A percentile compares a stretch with the other conserved stretches of the same genome.
Evolutionary conservation across 1,140 invertebrate genomes (phyloP).

Genomic region (Caenorhabditis brenneri): DNA sequence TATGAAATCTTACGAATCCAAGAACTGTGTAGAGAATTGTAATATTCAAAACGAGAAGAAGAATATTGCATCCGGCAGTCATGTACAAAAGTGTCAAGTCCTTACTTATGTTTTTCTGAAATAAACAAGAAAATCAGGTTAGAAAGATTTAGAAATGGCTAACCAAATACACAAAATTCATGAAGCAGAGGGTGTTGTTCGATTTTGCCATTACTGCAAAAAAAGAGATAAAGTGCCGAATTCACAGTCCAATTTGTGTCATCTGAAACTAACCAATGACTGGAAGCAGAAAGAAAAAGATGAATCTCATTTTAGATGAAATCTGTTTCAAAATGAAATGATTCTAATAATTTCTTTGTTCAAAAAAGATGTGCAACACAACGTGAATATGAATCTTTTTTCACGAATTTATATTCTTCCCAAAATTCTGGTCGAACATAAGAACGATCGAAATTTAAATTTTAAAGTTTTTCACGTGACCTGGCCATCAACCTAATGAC

Average conservation of each 20-base stretch:
- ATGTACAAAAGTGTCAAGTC: not conserved
- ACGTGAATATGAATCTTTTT: too few relatives aligned
- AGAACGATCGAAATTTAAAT: too few relatives aligned
- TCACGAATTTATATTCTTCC: too few relatives aligned
- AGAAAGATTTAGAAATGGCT: not conserved
- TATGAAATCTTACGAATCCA: not conserved
- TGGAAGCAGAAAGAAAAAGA: constrained; percentile 10
- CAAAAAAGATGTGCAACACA: too few relatives aligned
- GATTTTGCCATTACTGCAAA: not conserved
- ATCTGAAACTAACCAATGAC: not conserved
- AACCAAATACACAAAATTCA: not conserved
- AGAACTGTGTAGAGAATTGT: constrained; percentile 8
- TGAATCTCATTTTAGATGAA: not conserved
- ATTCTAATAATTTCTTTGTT: not conserved
- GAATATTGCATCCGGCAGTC: not conserved
- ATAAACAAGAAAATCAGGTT: not conserved
- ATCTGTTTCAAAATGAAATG: not conserved
- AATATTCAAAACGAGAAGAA: not conserved
- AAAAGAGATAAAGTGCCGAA: not conserved
- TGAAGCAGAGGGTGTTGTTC: not conserved
- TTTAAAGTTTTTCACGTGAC: too few relatives aligned
- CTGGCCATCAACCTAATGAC: too few relatives aligned
- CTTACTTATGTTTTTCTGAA: not conserved
- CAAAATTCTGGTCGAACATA: too few relatives aligned
- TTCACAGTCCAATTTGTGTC: too few relatives aligned